Base-by-base conservation (phyloP, 2,113 vertebrate genomes). In the Saccopteryx leptura region DNA sequence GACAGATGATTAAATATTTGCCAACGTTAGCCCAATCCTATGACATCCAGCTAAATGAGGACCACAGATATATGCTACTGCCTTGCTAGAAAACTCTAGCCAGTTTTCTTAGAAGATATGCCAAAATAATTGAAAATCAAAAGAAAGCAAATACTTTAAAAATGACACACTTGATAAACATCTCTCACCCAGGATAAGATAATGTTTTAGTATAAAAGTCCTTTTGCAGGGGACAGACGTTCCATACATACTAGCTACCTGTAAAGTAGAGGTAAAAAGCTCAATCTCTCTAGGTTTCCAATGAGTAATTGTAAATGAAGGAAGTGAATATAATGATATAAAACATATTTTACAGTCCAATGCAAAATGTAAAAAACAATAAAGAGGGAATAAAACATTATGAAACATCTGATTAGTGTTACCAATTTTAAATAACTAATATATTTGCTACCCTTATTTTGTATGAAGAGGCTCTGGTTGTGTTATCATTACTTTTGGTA, bases 1-100 rank as follows among this genome's bases (percentile, higher is more conserved):
- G 90, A 93, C 52, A 75, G 80, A 95, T 93, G 81, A 96, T 96
- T 96, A 97, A 96, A 90, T 95, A 94, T 92, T 93, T 95, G 90
- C 72, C 95, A 92, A 11, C 74, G 33, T 89, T 88, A 88, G 46
- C 93, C 71, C 63, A 74, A 24, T 90, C 26, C 80, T 90, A 50
- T 85, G 80, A 69, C 83, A 96, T 56, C 23, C 50, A 81, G 46
- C 21, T 87, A 92, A 91, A 87, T 63, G 48, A 94, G 19, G 61
- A 87, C 50, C 19, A 63, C 21, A 46, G 68, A 63, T 92, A 92
- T 74, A 92, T 92, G 46, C 9, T 54, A 26, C 24, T 75, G 26
- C 7, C 23, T 71, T 86, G 18, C 74, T 85, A 85, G 14, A 93
- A 95, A 74, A 72, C 19, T 61, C 48, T 56, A 54, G 14, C n/a